phyloP scores from a whole-genome alignment of 2,797 vertebrate genomes.

The Pantherophis vulpinus region DNA sequence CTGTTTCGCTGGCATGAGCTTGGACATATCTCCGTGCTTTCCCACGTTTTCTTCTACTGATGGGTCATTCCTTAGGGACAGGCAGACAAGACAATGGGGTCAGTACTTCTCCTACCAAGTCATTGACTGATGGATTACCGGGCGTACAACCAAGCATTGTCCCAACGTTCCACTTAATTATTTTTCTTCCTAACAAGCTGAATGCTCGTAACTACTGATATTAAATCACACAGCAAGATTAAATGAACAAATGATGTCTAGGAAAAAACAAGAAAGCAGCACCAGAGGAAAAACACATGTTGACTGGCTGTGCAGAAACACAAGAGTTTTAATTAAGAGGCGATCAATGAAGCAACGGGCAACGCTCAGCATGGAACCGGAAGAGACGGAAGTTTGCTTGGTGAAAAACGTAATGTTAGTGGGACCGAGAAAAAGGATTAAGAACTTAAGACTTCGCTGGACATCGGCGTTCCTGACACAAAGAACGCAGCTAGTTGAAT shows the following conservation, averaged over 20 bases:
- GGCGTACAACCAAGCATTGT: background rate
- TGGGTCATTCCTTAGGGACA: background rate
- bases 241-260: conserved; percentile 24
- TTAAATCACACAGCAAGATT: background rate
- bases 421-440: background rate
- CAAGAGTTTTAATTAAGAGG: background rate
- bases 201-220: background rate
- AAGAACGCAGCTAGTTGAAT: background rate
- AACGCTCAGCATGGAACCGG: background rate
- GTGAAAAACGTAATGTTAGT: background rate
- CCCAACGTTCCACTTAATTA: background rate
- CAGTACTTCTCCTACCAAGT: background rate
- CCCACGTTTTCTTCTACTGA: background rate
- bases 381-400: background rate
- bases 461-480: background rate
- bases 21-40: background rate
- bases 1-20: background rate
- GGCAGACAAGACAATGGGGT: background rate
- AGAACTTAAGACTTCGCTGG: background rate
- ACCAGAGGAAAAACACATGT: background rate
- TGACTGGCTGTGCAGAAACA: background rate
- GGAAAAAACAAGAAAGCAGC: background rate
- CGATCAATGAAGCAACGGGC: background rate
- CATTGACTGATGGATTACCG: background rate
- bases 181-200: background rate